phyloP scores from a whole-genome alignment of 2,888 invertebrate genomes.

The Trachelus iudaicus region DNA sequence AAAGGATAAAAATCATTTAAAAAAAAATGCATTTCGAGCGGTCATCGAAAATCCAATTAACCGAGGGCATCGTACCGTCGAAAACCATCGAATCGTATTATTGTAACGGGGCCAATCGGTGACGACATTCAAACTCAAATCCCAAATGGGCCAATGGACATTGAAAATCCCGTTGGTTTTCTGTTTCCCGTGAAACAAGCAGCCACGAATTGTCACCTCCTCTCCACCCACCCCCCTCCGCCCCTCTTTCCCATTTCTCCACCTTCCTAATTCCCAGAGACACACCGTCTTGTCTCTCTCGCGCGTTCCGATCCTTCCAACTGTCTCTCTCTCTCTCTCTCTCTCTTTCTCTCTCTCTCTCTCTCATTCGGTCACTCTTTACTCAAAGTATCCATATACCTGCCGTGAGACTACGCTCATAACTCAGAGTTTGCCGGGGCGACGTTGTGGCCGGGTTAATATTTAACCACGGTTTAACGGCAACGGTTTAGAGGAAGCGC shows the following conservation, averaged over 20 bases:
- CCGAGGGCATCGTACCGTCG: too few species aligned
- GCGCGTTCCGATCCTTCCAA: too few species aligned
- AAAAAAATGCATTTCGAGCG: too few species aligned
- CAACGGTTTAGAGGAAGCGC: slow-evolving; percentile 8
- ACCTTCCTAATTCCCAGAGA: too few species aligned
- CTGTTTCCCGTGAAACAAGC: slow-evolving; percentile 19
- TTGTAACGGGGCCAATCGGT: too few species aligned
- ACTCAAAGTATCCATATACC: too few species aligned
- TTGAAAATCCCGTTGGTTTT: slow-evolving; percentile 2
- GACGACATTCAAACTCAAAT: too few species aligned
- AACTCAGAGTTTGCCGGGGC: slow-evolving; percentile 25
- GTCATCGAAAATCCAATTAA: too few species aligned
- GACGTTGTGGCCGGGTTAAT: slow-evolving; percentile 22
- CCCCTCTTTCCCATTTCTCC: background rate
- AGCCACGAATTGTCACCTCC: slow-evolving; percentile 12
- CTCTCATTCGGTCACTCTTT: background rate
- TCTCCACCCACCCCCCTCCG: slow-evolving; percentile 10
- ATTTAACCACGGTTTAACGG: slow-evolving; percentile 31
- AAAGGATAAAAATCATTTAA: too few species aligned
- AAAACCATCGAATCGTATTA: too few species aligned
- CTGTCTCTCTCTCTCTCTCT: slow-evolving; percentile 1
- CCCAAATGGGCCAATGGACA: too few species aligned
- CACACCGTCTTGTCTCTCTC: too few species aligned
- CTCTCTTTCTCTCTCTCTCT: slow-evolving; percentile 1
- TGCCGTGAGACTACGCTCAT: slow-evolving; percentile 23